Percentiles rank a stretch among this genome's conserved stretches.
phyloP scores from a whole-genome alignment of 2,797 vertebrate species.

The Chrysocyon brachyurus region DNA sequence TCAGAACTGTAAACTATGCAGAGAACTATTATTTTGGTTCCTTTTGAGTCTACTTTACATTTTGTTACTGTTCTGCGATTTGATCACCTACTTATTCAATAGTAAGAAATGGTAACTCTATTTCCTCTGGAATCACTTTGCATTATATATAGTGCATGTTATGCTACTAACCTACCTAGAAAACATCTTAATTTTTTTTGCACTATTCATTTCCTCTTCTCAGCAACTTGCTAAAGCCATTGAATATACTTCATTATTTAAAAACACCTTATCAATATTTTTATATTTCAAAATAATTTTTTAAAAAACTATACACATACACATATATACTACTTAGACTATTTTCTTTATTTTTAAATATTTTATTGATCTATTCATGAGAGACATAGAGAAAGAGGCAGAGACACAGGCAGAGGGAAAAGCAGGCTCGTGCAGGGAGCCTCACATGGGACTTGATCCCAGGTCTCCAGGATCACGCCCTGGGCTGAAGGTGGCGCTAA shows the following conservation, averaged over 20 bases:
- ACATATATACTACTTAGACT: not conserved
- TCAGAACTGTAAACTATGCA: not conserved
- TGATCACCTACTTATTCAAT: not conserved
- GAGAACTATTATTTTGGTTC: not conserved
- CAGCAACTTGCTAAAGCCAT: conserved; percentile 24
- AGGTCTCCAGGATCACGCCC: no score
- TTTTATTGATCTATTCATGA: no score
- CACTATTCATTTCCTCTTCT: not conserved
- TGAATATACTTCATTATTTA: conserved; percentile 49
- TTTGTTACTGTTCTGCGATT: not conserved
- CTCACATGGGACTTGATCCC: no score
- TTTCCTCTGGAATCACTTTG: conserved; percentile 32
- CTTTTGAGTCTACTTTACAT: conserved; percentile 9
- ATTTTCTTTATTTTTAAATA: not conserved
- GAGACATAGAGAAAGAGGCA: no score
- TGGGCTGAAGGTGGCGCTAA: no score
- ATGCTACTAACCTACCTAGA: not conserved
- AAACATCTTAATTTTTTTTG: conserved; percentile 2
- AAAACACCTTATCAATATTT: conserved; percentile 40
- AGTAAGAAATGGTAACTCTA: not conserved
- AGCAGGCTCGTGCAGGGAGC: no score
- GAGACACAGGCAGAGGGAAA: no score
- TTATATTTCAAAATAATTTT: not conserved
- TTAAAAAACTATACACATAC: not conserved
- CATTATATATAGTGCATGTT: not conserved